Evolutionary conservation across 2,113 vertebrate species (phyloP), one percentile per base, ranked within the genome.

Genomic region (Oncorhynchus nerka): DNA sequence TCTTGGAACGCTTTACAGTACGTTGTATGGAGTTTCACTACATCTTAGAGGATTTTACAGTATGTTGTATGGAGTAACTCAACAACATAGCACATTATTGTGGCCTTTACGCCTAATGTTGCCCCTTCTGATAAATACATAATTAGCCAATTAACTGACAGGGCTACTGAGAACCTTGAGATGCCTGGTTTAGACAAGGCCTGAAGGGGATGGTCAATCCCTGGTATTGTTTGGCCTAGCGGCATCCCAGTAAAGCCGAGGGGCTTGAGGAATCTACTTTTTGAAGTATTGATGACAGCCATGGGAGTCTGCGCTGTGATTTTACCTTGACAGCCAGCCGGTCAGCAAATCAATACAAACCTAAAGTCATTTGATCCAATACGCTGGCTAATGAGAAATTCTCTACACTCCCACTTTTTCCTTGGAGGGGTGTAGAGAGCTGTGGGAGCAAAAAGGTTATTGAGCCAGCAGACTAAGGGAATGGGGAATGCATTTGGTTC

Each of bases 1-100:
- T 9, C 9, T 45, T 45, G 0, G 8, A 45, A 0, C 0, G 0
- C 0, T 39, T 39, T 39, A 9, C 39, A 9, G 8, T 39, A 2
- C 39, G 2, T 39, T 39, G 39, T 39, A 39, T 39, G 39, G 39
- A 39, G 34, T 39, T 39, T 9, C 39, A 39, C 39, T 3, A 39
- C 39, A 39, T 39, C 9, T 45, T n/a, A n/a, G n/a, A n/a, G n/a
- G n/a, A n/a, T n/a, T n/a, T n/a, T n/a, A n/a, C n/a, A n/a, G 39
- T 45, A 3, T 2, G 0, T 45, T 45, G 39, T 45, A 45, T 45
- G 9, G 39, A 11, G 39, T 11, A 45, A 45, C 39, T 39, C 39
- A 39, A 39, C 34, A 39, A 39, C 39, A 9, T 45, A 45, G 39
- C 39, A 45, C 8, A 9, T 2, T 45, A 45, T 9, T 9, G 39